Conservation (phyloP, 2,888 invertebrate genomes). For the Drosophila pseudotakahashii region DNA sequence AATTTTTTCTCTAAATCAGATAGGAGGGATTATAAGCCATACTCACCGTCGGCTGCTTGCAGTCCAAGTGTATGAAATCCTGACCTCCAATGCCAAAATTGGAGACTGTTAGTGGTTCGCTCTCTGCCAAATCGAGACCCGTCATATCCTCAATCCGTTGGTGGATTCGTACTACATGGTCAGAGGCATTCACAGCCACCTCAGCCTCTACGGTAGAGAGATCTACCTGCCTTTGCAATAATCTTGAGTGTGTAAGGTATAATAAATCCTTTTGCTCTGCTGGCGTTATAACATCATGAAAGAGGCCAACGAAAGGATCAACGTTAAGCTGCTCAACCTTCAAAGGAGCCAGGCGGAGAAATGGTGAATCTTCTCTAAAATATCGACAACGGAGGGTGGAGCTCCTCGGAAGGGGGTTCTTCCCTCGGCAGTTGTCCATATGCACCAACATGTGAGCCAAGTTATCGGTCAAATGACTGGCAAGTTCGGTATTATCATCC, state of each 20-base stretch:
- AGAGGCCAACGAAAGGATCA: conserved; percentile 46
- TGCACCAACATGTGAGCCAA: conserved; percentile 2
- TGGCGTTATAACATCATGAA: conserved; percentile 37
- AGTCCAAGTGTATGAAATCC: conserved; percentile 42
- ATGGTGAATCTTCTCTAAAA: conserved; percentile 6
- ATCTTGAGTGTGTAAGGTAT: neutral
- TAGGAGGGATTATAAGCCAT: too few species aligned
- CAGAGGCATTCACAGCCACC: neutral
- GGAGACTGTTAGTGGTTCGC: conserved; percentile 6
- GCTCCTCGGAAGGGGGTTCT: neutral
- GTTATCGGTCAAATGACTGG: neutral
- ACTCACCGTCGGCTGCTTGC: conserved; percentile 13
- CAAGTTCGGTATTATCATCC: neutral
- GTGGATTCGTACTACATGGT: neutral
- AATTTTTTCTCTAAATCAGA: neutral
- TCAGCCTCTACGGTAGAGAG: conserved; percentile 3
- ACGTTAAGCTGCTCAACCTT: conserved; percentile 46
- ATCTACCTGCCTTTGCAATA: neutral
- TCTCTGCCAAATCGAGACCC: conserved; percentile 22
- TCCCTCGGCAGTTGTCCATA: conserved; percentile 33
- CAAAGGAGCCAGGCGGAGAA: conserved; percentile 47
- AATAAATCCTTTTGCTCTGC: conserved; percentile 32
- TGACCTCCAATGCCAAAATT: conserved; percentile 48
- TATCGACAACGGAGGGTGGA: conserved; percentile 37
- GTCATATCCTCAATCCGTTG: conserved; percentile 42